Conservation (phyloP, 2,888 invertebrate species). For the Tuta absoluta region DNA sequence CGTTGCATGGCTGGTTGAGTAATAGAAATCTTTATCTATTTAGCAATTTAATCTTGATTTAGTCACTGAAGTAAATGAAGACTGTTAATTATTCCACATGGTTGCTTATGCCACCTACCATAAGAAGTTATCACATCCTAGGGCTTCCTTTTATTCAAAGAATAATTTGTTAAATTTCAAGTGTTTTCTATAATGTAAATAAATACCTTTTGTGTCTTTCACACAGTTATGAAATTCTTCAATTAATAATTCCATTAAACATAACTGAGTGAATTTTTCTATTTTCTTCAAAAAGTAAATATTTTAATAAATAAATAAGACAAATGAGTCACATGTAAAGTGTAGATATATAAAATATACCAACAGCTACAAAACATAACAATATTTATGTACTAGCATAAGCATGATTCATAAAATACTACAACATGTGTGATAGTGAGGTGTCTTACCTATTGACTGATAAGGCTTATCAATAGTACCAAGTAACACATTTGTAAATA, state of each 20-base stretch:
- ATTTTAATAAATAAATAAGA: background rate
- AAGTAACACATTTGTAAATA: background rate
- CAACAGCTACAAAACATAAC: background rate
- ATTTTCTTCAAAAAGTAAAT: background rate
- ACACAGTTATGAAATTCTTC: too few species aligned
- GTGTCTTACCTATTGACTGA: constrained; percentile 12
- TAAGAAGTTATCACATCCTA: too few species aligned
- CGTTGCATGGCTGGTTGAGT: constrained; percentile 5
- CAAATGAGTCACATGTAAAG: background rate
- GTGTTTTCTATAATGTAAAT: too few species aligned
- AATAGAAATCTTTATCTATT: constrained; percentile 3
- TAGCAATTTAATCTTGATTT: background rate
- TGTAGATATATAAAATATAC: background rate
- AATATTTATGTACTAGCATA: background rate
- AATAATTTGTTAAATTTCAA: too few species aligned
- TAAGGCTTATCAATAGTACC: constrained; percentile 13
- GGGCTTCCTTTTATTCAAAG: too few species aligned
- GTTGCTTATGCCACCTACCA: too few species aligned
- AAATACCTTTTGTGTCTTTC: too few species aligned
- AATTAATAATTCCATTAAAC: too few species aligned
- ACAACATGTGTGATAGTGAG: constrained; percentile 10
- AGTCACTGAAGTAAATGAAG: background rate
- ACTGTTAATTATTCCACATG: background rate
- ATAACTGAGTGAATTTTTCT: too few species aligned
- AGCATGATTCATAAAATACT: constrained; percentile 9